Evolutionary conservation across 2,113 vertebrate genomes (phyloP).

Genomic region (Sinosuthora webbiana): DNA sequence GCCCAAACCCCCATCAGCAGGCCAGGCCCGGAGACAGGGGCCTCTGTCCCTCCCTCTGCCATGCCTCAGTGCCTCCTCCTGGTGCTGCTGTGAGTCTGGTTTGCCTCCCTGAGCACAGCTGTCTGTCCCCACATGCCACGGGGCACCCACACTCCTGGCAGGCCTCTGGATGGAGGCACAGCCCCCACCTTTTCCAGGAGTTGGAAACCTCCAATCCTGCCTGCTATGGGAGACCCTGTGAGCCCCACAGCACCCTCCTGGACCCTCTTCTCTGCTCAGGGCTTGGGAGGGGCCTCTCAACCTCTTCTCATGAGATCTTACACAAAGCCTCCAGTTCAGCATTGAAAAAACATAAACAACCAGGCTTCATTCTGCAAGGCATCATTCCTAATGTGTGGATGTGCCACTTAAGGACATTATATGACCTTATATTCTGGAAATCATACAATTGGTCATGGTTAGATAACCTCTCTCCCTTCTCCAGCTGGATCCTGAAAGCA

Average conservation of each 20-base stretch:
- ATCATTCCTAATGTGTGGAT: too few relatives aligned
- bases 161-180: not conserved
- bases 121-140: fast-evolving
- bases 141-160: not conserved
- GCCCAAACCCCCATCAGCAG: fast-evolving
- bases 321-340: not conserved
- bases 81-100: not conserved
- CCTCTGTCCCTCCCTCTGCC: not conserved
- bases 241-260: not conserved
- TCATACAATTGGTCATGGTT: not conserved
- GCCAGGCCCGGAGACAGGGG: not conserved
- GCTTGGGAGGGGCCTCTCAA: not conserved
- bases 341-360: not conserved
- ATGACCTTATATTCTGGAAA: not conserved
- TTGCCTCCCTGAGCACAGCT: fast-evolving
- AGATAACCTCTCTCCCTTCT: not conserved
- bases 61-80: not conserved
- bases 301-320: not conserved
- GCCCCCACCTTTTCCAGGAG: not conserved
- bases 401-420: too few relatives aligned
- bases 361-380: not conserved
- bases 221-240: fast-evolving
- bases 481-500: not conserved
- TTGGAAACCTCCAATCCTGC: not conserved
- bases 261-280: fast-evolving